These are phyloP conservation scores for Fringilla coelebs DNA, from an alignment of 2,797 vertebrate genomes.

Conservation along the genomic window DNA sequence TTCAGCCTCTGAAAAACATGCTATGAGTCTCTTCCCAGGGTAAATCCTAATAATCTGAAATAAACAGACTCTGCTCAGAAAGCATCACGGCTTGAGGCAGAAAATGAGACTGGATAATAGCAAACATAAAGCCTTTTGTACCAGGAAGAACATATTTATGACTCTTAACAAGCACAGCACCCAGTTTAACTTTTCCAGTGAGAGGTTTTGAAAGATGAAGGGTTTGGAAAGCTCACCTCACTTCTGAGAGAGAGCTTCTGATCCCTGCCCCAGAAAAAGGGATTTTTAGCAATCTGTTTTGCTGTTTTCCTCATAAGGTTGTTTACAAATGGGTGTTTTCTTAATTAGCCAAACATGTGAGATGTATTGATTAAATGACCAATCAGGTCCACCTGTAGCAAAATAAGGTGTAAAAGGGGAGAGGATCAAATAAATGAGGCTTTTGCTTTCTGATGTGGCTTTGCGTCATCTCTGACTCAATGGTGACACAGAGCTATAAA, in stretches of 20 bases:
- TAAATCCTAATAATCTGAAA: not conserved
- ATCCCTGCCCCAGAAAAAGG: not conserved
- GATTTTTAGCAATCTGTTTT: no score
- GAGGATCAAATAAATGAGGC: not conserved
- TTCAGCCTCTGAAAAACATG: not conserved
- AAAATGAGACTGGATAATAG: not conserved
- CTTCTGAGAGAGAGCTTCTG: not conserved
- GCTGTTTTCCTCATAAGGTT: not conserved
- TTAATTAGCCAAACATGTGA: not conserved
- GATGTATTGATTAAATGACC: not conserved
- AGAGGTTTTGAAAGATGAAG: not conserved
- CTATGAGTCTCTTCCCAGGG: not conserved
- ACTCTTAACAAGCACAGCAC: not conserved
- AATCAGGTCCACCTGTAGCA: not conserved
- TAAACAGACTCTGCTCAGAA: not conserved
- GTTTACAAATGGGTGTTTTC: not conserved
- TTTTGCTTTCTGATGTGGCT: not conserved
- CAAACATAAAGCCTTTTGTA: not conserved
- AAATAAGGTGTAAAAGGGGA: not conserved
- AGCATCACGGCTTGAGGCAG: not conserved
- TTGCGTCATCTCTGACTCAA: not conserved
- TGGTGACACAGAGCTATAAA: not conserved
- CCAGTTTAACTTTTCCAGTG: not conserved
- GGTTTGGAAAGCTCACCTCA: not conserved
- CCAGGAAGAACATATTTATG: not conserved